phyloP scores from a whole-genome alignment of 1,140 invertebrate species.

The Philotrypesis tridentata region DNA sequence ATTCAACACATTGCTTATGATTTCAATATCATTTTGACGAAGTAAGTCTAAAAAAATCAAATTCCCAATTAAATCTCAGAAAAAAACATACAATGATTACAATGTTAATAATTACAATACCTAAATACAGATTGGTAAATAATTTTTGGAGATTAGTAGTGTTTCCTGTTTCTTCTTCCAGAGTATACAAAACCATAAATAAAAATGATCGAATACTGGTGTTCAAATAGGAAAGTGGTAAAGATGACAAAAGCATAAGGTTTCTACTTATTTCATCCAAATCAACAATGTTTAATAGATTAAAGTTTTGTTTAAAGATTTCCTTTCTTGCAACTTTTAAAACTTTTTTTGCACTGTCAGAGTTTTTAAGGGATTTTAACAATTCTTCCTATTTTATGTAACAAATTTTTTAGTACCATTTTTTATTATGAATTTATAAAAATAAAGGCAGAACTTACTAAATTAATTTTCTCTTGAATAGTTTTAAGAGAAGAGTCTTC shows the following conservation, averaged over 20 bases:
- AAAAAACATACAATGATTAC: not conserved
- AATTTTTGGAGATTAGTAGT: not conserved
- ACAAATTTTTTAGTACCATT: not conserved
- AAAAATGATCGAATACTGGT: conserved; percentile 24
- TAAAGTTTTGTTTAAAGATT: conserved; percentile 35
- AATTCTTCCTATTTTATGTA: conserved; percentile 16
- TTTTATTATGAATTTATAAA: not conserved
- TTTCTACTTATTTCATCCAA: conserved; percentile 19
- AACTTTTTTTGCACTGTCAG: not conserved
- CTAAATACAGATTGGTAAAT: conserved; percentile 21
- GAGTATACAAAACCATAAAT: conserved; percentile 34
- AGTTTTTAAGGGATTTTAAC: conserved; percentile 19
- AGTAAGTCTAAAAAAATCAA: conserved; percentile 37
- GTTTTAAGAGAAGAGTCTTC: conserved; percentile 9
- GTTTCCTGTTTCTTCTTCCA: conserved; percentile 36
- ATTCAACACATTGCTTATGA: conserved; percentile 27
- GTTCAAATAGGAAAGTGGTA: conserved; percentile 38
- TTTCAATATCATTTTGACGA: conserved; percentile 35
- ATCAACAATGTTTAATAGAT: not conserved
- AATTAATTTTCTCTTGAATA: conserved; percentile 28
- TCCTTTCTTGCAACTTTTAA: conserved; percentile 27
- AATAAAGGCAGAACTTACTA: conserved; percentile 24
- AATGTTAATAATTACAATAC: conserved; percentile 15
- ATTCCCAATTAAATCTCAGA: not conserved
- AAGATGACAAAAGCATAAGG: conserved; percentile 27